Conservation (phyloP, 2,113 vertebrate species). For the Etheostoma spectabile region DNA sequence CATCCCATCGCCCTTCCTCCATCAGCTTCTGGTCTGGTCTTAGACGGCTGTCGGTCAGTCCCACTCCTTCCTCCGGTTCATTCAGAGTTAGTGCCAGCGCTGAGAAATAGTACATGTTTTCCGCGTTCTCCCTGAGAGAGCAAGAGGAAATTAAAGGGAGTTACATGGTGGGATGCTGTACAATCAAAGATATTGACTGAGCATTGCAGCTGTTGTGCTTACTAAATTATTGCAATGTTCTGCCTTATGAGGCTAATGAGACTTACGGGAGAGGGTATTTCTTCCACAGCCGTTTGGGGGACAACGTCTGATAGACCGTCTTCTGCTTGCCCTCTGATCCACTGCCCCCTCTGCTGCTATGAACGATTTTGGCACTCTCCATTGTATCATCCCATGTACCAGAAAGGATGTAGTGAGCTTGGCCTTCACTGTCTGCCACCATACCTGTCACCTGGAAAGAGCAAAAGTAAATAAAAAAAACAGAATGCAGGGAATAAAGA, state of each 20-base stretch:
- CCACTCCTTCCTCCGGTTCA: slow-evolving; percentile 88
- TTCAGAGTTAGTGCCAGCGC: slow-evolving; percentile 95
- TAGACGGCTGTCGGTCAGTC: slow-evolving; percentile 92
- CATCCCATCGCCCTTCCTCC: slow-evolving; percentile 96
- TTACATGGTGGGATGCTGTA: not conserved
- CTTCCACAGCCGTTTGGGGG: slow-evolving; percentile 95
- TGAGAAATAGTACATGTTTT: slow-evolving; percentile 99
- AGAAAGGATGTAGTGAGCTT: slow-evolving; percentile 94
- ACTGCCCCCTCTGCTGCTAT: slow-evolving; percentile 90
- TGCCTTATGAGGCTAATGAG: not conserved
- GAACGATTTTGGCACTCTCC: slow-evolving; percentile 93
- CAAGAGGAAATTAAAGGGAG: not conserved
- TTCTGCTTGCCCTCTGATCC: slow-evolving; percentile 93
- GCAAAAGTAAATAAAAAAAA: not conserved
- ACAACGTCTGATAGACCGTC: slow-evolving; percentile 95
- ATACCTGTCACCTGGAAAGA: slow-evolving; percentile 91
- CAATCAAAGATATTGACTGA: slow-evolving; percentile 22
- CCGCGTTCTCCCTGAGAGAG: slow-evolving; percentile 89
- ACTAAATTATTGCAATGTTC: not conserved
- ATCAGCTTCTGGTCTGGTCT: slow-evolving; percentile 95
- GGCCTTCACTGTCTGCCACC: slow-evolving; percentile 87
- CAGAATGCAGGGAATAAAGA: not conserved
- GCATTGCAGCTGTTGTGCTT: slow-evolving; percentile 18
- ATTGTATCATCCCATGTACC: slow-evolving; percentile 98
- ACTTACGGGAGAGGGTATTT: slow-evolving; percentile 97